Evolutionary conservation across 2,888 invertebrate genomes (phyloP), one percentile per base, ranked within the genome.

Genomic region (Nephrocerus scutellatus): DNA sequence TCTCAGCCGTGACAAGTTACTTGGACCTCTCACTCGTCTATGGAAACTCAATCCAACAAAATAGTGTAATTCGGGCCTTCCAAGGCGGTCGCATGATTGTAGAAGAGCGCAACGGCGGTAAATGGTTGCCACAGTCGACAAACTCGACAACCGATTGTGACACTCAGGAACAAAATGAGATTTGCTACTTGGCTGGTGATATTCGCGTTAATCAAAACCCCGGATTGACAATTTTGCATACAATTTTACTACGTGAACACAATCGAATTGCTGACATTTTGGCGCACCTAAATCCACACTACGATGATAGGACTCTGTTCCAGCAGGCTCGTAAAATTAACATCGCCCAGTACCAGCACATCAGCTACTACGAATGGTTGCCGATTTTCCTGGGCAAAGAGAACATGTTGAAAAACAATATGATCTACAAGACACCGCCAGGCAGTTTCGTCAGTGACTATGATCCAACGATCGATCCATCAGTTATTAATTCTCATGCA

Each of bases 1-100:
- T 82, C 62, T 62, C 65, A 29, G 55, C 55, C 6, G 68, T 68
- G 13, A 65, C 66, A 6, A 46, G 64, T 3, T 67, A 56, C 54
- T 69, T 90, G 74, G 90, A 90, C 41, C 71, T 82, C 4, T 89
- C 89, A 0, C 64, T 84, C 21, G 82, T 89, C 2, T 91, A 90
- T 56, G 90, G 90, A 2, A 85, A 80, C 44, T 80, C 74, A 4
- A 73, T 74, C 10, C 70, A 74, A 23, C 77, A 82, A 45, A 79
- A 80, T 12, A 71, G 72, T 7, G 75, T 76, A 16, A 70, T 89
- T 14, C 73, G 90, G 6, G 74, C 79, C 7, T 76, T 77, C 54
- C 68, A 71, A 26, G 81, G 80, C 1, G 90, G 90, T 0, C 73
- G 80, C 12, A 66, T 87, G 53, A 61, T 69, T 22, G 77, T 79